Evolutionary conservation across 2,888 invertebrate genomes (phyloP).

Genomic region (Taphrorychus bicolor): DNA sequence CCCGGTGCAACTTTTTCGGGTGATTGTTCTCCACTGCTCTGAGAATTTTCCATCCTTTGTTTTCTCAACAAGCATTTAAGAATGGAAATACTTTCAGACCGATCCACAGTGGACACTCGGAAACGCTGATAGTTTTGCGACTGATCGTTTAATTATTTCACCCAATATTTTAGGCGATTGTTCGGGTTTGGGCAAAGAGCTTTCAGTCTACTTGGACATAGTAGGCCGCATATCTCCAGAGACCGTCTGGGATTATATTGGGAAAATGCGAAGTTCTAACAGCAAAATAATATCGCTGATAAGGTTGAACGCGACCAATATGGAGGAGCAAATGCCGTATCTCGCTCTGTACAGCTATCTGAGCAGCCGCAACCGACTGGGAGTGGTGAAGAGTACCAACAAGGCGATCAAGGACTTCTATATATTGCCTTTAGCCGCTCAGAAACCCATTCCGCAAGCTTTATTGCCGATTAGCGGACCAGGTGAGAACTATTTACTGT

Average conservation of each 20-base stretch:
- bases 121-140: no score
- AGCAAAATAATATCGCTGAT: conserved; percentile 88
- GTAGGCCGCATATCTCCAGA: conserved; percentile 91
- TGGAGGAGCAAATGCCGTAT: conserved; percentile 85
- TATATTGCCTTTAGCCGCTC: conserved; percentile 83
- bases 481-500: conserved; percentile 62
- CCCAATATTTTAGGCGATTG: conserved; percentile 66
- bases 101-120: no score
- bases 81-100: no score
- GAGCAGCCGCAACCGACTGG: conserved; percentile 80
- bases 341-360: conserved; percentile 88
- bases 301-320: conserved; percentile 79
- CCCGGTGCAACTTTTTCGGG: no score
- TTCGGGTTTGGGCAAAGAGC: conserved; percentile 72
- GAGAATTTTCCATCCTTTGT: no score
- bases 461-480: conserved; percentile 75
- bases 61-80: no score
- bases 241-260: conserved; percentile 92
- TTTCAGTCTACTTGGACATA: conserved; percentile 81
- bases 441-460: conserved; percentile 73
- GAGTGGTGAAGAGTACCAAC: conserved; percentile 83
- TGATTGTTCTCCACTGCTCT: no score
- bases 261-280: conserved; percentile 86
- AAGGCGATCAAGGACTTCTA: conserved; percentile 93
- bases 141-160: background rate